Evolutionary conservation across 2,888 invertebrate genomes (phyloP).

Genomic region (Tridacna gigas): DNA sequence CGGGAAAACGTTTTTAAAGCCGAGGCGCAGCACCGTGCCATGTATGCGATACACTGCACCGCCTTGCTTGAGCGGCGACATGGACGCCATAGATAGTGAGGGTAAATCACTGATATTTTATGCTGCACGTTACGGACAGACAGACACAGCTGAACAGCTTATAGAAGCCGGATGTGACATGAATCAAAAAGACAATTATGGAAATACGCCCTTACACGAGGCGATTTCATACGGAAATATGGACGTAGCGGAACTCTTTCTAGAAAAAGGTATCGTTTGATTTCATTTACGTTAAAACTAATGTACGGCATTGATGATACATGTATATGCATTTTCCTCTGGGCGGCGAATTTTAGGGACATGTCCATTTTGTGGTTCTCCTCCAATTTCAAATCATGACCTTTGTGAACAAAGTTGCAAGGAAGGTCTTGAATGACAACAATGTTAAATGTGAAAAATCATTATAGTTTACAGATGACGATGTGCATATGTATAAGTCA

Average conservation of each 20-base stretch:
- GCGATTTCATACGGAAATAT: conserved; percentile 60
- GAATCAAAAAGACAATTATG: conserved; percentile 52
- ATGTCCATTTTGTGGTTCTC: neutral
- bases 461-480: too few relatives aligned
- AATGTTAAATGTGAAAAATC: too few relatives aligned
- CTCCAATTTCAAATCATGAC: too few relatives aligned
- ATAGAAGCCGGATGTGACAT: conserved; percentile 63
- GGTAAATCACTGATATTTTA: conserved; percentile 65
- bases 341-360: neutral
- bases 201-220: conserved; percentile 66
- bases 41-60: conserved; percentile 1
- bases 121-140: conserved; percentile 67
- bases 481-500: too few relatives aligned
- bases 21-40: neutral
- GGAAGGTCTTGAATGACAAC: too few relatives aligned
- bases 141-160: conserved; percentile 57
- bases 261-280: conserved; percentile 60
- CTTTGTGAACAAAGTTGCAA: too few relatives aligned
- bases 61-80: conserved; percentile 54
- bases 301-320: too few relatives aligned
- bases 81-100: conserved; percentile 58
- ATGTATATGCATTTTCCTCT: neutral
- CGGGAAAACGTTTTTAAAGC: conserved; percentile 6
- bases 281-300: too few relatives aligned
- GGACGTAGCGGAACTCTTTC: conserved; percentile 60